phyloP scores from a whole-genome alignment of 2,113 vertebrate species.

The Agelaius tricolor region DNA sequence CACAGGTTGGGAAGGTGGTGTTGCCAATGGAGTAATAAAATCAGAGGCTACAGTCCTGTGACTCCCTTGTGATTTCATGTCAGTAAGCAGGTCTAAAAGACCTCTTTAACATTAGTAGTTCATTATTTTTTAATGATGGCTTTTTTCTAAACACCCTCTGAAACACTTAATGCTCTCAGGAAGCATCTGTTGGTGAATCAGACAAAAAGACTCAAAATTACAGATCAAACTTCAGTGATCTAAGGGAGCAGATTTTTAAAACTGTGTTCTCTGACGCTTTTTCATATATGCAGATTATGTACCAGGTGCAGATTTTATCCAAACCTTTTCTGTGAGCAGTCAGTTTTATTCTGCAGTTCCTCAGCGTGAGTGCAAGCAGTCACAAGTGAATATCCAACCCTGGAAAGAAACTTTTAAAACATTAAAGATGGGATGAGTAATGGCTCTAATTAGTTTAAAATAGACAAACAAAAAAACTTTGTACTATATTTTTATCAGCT shows the following conservation, averaged over 20 bases:
- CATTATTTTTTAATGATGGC: neutral
- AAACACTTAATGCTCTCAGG: neutral
- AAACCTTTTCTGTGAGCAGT: neutral
- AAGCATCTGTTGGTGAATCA: neutral
- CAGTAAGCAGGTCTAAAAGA: neutral
- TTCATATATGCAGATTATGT: neutral
- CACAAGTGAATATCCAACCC: neutral
- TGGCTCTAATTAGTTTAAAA: neutral
- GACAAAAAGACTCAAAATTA: neutral
- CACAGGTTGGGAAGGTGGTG: neutral
- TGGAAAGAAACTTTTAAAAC: neutral
- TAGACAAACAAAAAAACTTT: neutral
- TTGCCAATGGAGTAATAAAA: constrained; percentile 10
- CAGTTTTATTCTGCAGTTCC: neutral
- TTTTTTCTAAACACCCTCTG: neutral
- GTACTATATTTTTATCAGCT: neutral
- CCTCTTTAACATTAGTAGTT: neutral
- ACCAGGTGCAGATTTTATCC: neutral
- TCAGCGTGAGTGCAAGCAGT: neutral
- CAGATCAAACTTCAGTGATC: neutral
- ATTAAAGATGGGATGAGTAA: neutral
- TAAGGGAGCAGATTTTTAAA: neutral
- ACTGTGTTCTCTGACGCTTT: neutral
- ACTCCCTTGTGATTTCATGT: constrained; percentile 30
- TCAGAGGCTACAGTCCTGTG: neutral